Evolutionary conservation across 2,797 vertebrate species (phyloP), one percentile per base, ranked within the genome.

Genomic region (Silurus aristotelis): DNA sequence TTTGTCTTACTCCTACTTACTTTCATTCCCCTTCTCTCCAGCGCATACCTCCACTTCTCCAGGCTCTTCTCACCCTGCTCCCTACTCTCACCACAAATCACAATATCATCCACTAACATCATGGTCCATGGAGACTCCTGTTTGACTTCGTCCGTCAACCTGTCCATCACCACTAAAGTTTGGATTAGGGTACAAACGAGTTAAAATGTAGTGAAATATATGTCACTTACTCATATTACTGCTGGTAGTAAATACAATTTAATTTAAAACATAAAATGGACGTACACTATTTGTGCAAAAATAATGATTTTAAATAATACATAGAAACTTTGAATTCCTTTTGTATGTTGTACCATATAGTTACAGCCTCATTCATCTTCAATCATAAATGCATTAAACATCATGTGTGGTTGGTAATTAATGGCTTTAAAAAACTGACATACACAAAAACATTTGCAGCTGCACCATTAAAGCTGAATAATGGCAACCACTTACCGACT

Each of bases 401-500:
- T 60, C 15, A 77, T 38, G 19, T 76, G 55, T 19, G 22, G 60
- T 79, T 79, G 63, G 55, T 13, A 31, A 31, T 31, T 79, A 12
- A 22, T 8, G 12, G 12, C 76, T 61, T 20, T 63, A 43, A 79
- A 43, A 80, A n/a, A 64, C n/a, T 25, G n/a, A 48, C 52, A 70
- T 43, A 68, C 8, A 61, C 68, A 63, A 60, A 68, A 12, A 82
- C 55, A 38, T 17, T 31, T 38, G 3, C 43, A 12, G 43, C 25
- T 38, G 48, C 38, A 17, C 61, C 14, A 27, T 64, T 80, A 64
- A 80, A 66, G 13, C 43, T 27, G 22, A 82, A 66, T 89, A 87
- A 89, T 0, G 31, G 52, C 19, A 46, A 46, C 61, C 71, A 43
- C 97, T 96, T 93, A 99, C 98, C 98, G 7, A 99, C 97, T 85